Evolutionary conservation across 2,797 vertebrate genomes (phyloP), one percentile per base, ranked within the genome.

Genomic region (Alauda arvensis): DNA sequence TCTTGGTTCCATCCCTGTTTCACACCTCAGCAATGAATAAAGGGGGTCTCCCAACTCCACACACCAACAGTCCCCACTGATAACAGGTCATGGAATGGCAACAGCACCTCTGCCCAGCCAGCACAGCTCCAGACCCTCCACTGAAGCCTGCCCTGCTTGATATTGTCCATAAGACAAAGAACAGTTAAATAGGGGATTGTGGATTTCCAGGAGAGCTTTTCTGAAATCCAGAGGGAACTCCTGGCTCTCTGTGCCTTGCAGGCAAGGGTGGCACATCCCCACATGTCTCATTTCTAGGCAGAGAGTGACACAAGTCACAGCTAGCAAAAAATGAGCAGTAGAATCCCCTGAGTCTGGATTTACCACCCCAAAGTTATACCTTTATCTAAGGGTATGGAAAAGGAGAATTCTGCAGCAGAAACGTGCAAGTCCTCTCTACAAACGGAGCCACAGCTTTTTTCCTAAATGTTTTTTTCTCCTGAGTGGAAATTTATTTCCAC

Each of bases 51-150:
- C 10, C 20, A 17, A 0, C 12, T 12, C 26, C 48, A 74, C 65
- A 33, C n/a, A 49, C 23, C 39, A n/a, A 23, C 8, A 34, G 3
- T 1, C 42, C 48, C 59, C 8, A 18, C 8, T 31, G 63, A 16
- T 31, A 77, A 68, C 16, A 20, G 0, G 0, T 4, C 42, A 9
- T 80, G 55, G 60, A 9, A 63, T 0, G 16, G 20, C 46, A 43
- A n/a, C 4, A 55, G 9, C 34, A 40, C 2, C 52, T 45, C 46
- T 49, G 53, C 14, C 21, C 46, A 37, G 37, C 13, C 61, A 77
- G 18, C 37, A 14, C 51, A 68, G 42, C 49, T 10, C 34, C 46
- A 42, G 26, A 49, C 3, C n/a, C 25, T 34, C 23, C 49, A 55
- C 31, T 33, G 18, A 56, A 29, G 48, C 28, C 39, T 29, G 20